Percentiles rank a stretch among this genome's conserved stretches.
Conservation (phyloP, 2,113 vertebrate genomes). For the Mystacornis crossleyi region DNA sequence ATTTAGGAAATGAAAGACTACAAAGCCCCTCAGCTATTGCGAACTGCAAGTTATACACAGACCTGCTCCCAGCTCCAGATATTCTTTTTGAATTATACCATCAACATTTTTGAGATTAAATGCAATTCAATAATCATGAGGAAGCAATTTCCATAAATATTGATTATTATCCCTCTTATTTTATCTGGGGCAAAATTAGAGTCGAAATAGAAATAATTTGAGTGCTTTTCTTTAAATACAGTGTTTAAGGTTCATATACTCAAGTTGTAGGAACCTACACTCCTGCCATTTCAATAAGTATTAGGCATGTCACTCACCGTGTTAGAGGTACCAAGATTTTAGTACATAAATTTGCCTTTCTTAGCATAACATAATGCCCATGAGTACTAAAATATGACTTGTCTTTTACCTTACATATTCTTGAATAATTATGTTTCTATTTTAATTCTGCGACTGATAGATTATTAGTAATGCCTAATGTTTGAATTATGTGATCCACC, state of each 20-base stretch:
- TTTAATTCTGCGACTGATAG: constrained; percentile 5
- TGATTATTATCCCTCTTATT: not conserved
- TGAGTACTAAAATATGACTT: not conserved
- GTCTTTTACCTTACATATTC: not conserved
- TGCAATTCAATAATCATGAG: not conserved
- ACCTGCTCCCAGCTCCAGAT: not conserved
- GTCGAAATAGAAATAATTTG: not conserved
- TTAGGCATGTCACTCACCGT: not conserved
- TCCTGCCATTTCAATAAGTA: not conserved
- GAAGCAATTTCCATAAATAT: not conserved
- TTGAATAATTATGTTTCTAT: not conserved
- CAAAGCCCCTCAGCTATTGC: not conserved
- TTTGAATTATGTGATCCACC: not conserved
- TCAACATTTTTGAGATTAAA: not conserved
- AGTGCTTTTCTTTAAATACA: not conserved
- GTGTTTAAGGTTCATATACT: not conserved
- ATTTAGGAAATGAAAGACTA: not conserved
- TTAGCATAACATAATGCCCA: not conserved
- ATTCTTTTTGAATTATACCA: not conserved
- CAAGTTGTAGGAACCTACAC: not conserved
- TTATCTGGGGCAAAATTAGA: not conserved
- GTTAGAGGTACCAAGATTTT: not conserved
- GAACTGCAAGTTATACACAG: not conserved
- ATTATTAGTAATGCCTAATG: not conserved
- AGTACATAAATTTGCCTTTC: not conserved